Conservation (phyloP, 2,797 vertebrate species). For the Podargus strigoides region DNA sequence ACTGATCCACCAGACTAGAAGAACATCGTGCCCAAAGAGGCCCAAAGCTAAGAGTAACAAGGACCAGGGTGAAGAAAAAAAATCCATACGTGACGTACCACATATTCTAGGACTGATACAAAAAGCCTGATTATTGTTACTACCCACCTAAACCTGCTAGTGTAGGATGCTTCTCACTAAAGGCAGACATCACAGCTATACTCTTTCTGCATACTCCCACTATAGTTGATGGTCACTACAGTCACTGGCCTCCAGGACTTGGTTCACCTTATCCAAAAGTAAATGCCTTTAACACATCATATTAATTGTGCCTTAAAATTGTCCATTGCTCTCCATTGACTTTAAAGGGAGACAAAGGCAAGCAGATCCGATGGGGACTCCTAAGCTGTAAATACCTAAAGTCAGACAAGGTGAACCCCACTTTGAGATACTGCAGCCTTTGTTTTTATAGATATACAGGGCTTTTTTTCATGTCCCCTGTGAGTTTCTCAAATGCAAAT, state of each 20-base stretch:
- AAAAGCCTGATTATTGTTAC: background rate
- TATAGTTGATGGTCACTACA: background rate
- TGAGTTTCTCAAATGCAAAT: background rate
- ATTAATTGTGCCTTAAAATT: background rate
- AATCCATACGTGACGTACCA: fast-evolving
- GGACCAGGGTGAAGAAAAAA: background rate
- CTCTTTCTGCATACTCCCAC: background rate
- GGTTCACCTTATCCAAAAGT: background rate
- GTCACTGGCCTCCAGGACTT: background rate
- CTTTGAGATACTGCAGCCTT: background rate
- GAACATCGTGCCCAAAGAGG: background rate
- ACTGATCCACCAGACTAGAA: background rate
- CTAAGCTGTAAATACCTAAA: fast-evolving
- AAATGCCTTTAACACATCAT: background rate
- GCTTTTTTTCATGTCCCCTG: background rate
- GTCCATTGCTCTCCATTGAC: background rate
- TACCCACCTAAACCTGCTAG: background rate
- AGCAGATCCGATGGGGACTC: background rate
- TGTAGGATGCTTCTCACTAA: fast-evolving
- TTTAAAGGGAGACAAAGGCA: background rate
- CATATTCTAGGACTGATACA: background rate
- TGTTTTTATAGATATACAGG: background rate
- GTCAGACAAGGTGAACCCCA: background rate
- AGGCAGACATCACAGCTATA: background rate
- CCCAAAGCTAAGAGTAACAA: background rate